Conservation (phyloP, 2,888 invertebrate genomes). For the Strigamia transsilvanica region DNA sequence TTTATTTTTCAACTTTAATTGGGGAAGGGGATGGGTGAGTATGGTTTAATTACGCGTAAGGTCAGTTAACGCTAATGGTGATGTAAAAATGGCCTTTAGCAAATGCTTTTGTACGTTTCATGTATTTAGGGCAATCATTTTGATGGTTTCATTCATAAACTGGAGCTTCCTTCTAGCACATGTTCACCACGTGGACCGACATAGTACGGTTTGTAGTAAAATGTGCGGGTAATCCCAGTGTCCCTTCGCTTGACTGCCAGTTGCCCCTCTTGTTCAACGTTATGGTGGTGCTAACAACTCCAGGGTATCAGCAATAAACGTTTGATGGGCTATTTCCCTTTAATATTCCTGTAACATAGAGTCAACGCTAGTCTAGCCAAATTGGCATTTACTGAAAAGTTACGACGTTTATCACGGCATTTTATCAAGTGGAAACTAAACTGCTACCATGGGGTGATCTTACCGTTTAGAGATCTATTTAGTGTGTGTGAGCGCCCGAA, state of each 20-base stretch:
- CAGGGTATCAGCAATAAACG: slow-evolving; percentile 51
- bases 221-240: slow-evolving; percentile 46
- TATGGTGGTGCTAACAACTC: slow-evolving; percentile 47
- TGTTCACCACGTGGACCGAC: slow-evolving; percentile 42
- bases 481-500: slow-evolving; percentile 32
- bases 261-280: slow-evolving; percentile 48
- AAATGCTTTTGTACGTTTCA: neutral
- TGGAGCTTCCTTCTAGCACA: slow-evolving; percentile 27
- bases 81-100: slow-evolving; percentile 28
- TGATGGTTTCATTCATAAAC: slow-evolving; percentile 40
- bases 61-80: neutral
- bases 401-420: slow-evolving; percentile 49
- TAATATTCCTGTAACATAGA: slow-evolving; percentile 44
- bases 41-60: neutral
- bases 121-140: slow-evolving; percentile 27
- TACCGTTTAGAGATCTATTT: slow-evolving; percentile 45
- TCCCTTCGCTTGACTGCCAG: slow-evolving; percentile 47
- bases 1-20: neutral
- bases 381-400: slow-evolving; percentile 51
- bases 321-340: slow-evolving; percentile 50
- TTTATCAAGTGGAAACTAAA: slow-evolving; percentile 49
- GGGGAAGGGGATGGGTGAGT: neutral
- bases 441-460: slow-evolving; percentile 48
- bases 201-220: slow-evolving; percentile 49
- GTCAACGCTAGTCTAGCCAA: slow-evolving; percentile 51